Evolutionary conservation across 2,113 vertebrate genomes (phyloP).

Genomic region (Dendropsophus ebraccatus): DNA sequence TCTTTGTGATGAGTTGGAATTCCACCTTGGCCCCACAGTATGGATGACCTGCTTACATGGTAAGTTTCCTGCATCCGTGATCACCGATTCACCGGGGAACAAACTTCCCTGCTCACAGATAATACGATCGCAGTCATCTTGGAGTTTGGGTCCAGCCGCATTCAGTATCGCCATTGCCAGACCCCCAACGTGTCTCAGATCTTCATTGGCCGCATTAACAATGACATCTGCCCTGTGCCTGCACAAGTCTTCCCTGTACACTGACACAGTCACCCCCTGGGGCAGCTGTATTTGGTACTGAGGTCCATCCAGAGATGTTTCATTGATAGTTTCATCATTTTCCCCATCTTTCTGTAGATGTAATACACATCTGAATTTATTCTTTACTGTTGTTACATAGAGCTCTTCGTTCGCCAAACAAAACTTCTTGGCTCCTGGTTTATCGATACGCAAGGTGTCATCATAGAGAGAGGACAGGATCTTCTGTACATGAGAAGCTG

Average conservation of each 20-base stretch:
- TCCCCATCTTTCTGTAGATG: constrained; percentile 68
- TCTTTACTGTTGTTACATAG: constrained; percentile 62
- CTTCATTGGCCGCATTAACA: constrained; percentile 73
- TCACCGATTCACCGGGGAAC: constrained; percentile 62
- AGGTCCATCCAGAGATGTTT: constrained; percentile 36
- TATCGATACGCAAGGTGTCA: constrained; percentile 66
- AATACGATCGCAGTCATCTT: constrained; percentile 70
- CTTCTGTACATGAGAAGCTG: constrained; percentile 57
- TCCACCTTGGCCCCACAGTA: constrained; percentile 77
- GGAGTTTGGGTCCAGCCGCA: constrained; percentile 80
- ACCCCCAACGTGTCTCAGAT: constrained; percentile 68
- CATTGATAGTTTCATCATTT: neutral
- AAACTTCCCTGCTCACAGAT: constrained; percentile 57
- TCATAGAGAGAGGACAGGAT: constrained; percentile 64
- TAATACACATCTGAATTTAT: constrained; percentile 72
- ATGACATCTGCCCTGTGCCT: constrained; percentile 72
- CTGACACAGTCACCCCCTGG: constrained; percentile 72
- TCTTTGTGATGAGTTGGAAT: fast-evolving
- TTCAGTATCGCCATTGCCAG: constrained; percentile 70
- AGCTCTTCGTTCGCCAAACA: constrained; percentile 70
- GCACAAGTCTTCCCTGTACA: constrained; percentile 75
- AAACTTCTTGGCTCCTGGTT: constrained; percentile 75
- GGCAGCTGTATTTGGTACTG: constrained; percentile 60
- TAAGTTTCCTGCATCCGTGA: constrained; percentile 72
- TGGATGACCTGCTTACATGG: constrained; percentile 80